These are phyloP conservation scores for Oryzias javanicus DNA, from an alignment of 2,113 vertebrate genomes.

Conservation along the genomic window DNA sequence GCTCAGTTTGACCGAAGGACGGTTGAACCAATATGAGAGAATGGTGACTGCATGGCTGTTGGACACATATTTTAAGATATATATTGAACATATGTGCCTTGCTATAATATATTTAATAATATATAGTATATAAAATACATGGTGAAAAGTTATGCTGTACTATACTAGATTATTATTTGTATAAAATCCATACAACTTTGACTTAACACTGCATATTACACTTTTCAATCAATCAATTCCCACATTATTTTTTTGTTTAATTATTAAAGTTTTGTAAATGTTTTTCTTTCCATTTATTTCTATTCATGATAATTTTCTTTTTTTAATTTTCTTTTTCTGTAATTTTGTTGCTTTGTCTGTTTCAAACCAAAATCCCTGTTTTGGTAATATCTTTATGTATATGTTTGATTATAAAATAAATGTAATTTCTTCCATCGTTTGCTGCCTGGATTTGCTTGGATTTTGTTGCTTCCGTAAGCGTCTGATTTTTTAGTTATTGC, in stretches of 20 bases:
- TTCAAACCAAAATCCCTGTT: not conserved
- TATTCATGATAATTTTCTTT: not conserved
- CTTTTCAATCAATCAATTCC: too few relatives aligned
- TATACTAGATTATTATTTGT: not conserved
- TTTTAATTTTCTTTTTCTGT: not conserved
- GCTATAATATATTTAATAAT: not conserved
- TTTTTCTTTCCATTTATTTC: not conserved
- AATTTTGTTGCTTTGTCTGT: not conserved
- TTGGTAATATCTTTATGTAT: not conserved
- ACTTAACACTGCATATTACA: too few relatives aligned
- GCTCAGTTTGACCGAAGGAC: constrained; percentile 7
- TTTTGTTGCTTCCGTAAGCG: not conserved
- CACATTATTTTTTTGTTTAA: not conserved
- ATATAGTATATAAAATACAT: not conserved
- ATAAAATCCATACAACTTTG: not conserved
- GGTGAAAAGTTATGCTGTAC: not conserved
- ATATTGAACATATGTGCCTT: too few relatives aligned
- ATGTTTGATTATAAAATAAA: not conserved
- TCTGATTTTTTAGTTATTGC: not conserved
- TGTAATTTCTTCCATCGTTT: not conserved
- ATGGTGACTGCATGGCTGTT: not conserved
- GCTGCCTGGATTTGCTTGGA: not conserved
- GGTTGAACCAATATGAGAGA: constrained; percentile 22
- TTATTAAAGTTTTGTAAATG: not conserved
- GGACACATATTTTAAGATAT: not conserved